phyloP scores from a whole-genome alignment of 2,113 vertebrate species.

The Lathamus discolor region DNA sequence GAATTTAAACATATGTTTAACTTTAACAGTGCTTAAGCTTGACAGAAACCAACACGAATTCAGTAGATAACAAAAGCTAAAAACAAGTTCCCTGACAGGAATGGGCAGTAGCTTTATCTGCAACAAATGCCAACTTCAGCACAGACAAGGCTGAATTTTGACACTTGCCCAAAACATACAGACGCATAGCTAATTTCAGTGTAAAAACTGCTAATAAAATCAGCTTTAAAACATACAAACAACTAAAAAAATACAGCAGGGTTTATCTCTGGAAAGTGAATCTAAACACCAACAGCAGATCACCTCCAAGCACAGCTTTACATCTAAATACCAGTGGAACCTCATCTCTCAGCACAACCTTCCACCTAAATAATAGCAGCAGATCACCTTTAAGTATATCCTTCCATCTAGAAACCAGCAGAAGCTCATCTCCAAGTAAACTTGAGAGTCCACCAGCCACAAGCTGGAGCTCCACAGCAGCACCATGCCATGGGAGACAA shows the following conservation, averaged over 20 bases:
- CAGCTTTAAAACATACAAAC: rapidly evolving
- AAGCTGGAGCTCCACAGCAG: background rate
- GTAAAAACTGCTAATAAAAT: background rate
- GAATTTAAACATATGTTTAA: background rate
- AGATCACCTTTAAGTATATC: background rate
- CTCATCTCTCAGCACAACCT: background rate
- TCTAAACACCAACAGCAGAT: rapidly evolving
- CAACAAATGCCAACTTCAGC: background rate
- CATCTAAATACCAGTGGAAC: background rate
- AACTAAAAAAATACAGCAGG: background rate
- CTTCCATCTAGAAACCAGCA: background rate
- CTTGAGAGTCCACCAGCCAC: rapidly evolving
- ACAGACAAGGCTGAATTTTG: background rate
- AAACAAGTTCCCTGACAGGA: background rate
- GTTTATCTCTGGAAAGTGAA: rapidly evolving
- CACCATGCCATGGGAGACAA: rapidly evolving
- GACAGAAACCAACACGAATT: background rate
- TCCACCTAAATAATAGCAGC: background rate
- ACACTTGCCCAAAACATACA: background rate
- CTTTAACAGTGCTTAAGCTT: background rate
- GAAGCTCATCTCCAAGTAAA: background rate
- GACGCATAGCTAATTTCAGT: background rate
- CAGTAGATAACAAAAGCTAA: background rate
- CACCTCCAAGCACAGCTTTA: background rate
- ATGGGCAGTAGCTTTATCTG: rapidly evolving